Percentiles rank a stretch among this genome's conserved stretches.
Evolutionary conservation across 2,888 invertebrate genomes (phyloP).

Genomic region (Mactromeris polynyma): DNA sequence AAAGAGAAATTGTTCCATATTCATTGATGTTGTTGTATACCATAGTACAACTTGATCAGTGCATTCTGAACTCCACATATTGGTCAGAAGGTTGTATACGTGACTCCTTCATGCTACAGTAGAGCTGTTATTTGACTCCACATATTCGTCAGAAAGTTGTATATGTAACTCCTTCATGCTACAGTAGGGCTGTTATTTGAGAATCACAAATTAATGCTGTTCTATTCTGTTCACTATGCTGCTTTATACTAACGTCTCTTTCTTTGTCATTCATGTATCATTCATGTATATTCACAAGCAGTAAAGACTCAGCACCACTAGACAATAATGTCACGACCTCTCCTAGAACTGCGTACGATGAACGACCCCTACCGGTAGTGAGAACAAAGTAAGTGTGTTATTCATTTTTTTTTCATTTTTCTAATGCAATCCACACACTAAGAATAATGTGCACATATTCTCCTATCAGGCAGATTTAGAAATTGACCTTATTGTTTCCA

Average conservation of each 20-base stretch:
- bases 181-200: not conserved
- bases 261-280: conserved; percentile 24
- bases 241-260: conserved; percentile 6
- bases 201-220: not conserved
- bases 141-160: no score
- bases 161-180: no score
- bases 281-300: conserved; percentile 54
- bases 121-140: not conserved
- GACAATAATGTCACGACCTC: conserved; percentile 61
- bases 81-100: no score
- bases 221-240: not conserved
- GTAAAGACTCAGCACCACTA: conserved; percentile 58
- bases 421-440: not conserved
- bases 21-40: no score
- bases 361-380: conserved; percentile 81
- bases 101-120: no score
- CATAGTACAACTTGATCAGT: no score
- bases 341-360: conserved; percentile 81
- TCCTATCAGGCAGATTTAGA: not conserved
- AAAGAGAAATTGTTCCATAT: no score
- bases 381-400: conserved; percentile 77
- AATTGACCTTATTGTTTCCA: no score
- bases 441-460: not conserved
- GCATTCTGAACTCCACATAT: no score
- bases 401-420: not conserved